A percentile compares a stretch with the other conserved stretches of the same genome.
phyloP scores from a whole-genome alignment of 2,113 vertebrate species.

The Psittacula cyanocephala region DNA sequence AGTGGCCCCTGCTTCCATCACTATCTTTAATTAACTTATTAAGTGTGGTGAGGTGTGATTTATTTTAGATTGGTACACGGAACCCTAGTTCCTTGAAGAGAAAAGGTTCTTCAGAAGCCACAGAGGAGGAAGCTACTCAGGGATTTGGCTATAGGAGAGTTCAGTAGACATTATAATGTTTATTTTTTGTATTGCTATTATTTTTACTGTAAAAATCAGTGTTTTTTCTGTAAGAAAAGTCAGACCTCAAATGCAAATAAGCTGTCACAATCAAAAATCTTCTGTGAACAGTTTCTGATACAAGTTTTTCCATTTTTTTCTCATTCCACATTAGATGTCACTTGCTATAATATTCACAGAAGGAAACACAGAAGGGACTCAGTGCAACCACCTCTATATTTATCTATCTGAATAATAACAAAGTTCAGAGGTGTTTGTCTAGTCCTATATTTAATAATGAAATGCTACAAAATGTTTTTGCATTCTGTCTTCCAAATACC shows the following conservation, averaged over 20 bases:
- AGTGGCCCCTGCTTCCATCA: background rate
- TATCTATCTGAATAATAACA: slow-evolving; percentile 50
- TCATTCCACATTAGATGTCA: background rate
- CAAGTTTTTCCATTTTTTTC: background rate
- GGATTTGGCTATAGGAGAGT: background rate
- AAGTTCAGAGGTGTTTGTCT: slow-evolving; percentile 46
- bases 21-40: background rate
- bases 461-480: background rate
- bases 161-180: background rate
- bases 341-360: slow-evolving; percentile 46
- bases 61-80: background rate
- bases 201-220: background rate
- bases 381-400: slow-evolving; percentile 40
- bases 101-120: background rate
- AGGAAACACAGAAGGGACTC: slow-evolving; percentile 39
- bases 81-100: background rate
- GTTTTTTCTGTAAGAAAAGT: background rate
- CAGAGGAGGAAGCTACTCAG: background rate
- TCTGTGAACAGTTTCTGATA: background rate
- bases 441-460: slow-evolving; percentile 35
- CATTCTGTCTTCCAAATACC: background rate
- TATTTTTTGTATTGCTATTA: background rate
- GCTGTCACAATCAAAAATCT: background rate
- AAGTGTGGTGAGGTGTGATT: background rate
- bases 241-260: background rate